Percentiles rank a stretch among this genome's conserved stretches.
Evolutionary conservation across 2,888 invertebrate species (phyloP).

Genomic region (Eledona agricola): DNA sequence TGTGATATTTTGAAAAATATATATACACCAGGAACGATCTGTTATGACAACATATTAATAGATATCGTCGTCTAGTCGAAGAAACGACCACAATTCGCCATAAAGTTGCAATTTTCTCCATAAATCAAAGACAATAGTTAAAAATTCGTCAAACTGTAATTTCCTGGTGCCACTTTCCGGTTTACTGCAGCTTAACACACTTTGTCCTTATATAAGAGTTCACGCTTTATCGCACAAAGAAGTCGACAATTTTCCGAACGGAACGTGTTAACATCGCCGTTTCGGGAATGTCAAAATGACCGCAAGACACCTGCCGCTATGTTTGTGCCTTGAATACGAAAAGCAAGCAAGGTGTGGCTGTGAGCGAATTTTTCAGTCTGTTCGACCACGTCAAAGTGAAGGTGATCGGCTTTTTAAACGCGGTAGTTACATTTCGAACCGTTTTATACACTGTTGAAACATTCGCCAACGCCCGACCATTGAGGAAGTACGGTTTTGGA

Average conservation of each 20-base stretch:
- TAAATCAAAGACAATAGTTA: too few species aligned
- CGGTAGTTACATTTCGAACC: slow-evolving; percentile 31
- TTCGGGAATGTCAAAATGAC: slow-evolving; percentile 2
- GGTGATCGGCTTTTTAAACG: slow-evolving; percentile 49
- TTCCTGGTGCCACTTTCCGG: neutral
- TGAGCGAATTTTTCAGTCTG: slow-evolving; percentile 37
- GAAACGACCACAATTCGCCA: too few species aligned
- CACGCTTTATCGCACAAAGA: slow-evolving; percentile 10
- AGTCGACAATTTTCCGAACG: slow-evolving; percentile 4
- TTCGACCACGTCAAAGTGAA: slow-evolving; percentile 45
- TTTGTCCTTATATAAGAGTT: slow-evolving; percentile 4
- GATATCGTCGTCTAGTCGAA: too few species aligned
- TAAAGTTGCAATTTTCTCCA: too few species aligned
- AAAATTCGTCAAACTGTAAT: neutral
- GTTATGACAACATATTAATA: too few species aligned
- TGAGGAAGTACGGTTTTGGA: slow-evolving; percentile 18
- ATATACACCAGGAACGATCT: too few species aligned
- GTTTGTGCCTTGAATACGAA: slow-evolving; percentile 29
- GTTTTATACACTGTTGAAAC: slow-evolving; percentile 18
- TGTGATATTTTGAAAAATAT: too few species aligned
- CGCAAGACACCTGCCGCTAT: slow-evolving; percentile 23
- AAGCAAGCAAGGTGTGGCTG: slow-evolving; percentile 32
- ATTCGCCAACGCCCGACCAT: slow-evolving; percentile 21
- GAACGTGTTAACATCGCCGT: neutral
- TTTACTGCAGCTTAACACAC: neutral